Evolutionary conservation across 2,888 invertebrate genomes (phyloP).

Genomic region (Calliopum simillimum): DNA sequence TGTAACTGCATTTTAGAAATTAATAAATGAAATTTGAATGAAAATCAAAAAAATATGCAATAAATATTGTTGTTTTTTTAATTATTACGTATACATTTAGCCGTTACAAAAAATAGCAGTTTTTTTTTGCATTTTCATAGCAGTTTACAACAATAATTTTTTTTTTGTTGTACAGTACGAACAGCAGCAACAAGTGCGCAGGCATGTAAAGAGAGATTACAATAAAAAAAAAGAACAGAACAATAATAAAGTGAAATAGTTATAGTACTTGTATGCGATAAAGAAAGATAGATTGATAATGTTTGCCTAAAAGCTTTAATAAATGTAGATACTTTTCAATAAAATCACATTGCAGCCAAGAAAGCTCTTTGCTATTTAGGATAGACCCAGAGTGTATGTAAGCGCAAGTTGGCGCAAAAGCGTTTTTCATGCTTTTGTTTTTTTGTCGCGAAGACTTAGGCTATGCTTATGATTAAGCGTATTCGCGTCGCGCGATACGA

Average conservation of each 20-base stretch:
- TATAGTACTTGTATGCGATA: no score
- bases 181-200: constrained; percentile 48
- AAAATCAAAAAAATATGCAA: constrained; percentile 19
- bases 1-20: constrained; percentile 54
- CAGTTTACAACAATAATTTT: background rate
- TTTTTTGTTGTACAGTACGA: background rate
- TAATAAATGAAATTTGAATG: constrained; percentile 31
- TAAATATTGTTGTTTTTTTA: constrained; percentile 9
- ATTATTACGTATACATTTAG: constrained; percentile 3
- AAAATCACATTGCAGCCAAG: no score
- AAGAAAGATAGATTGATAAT: constrained; percentile 23
- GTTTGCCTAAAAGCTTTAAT: no score
- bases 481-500: no score
- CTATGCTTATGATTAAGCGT: no score
- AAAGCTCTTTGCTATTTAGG: no score
- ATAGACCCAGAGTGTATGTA: no score
- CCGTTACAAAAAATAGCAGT: background rate
- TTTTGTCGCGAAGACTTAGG: no score
- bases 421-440: no score
- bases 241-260: no score
- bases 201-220: constrained; percentile 58
- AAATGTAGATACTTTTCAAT: no score
- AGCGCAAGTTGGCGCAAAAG: no score
- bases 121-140: background rate
- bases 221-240: constrained; percentile 35